Percentiles rank a stretch among this genome's conserved stretches.
These are phyloP conservation scores for Seira musarum DNA, from an alignment of 2,888 invertebrate genomes.

Conservation along the genomic window DNA sequence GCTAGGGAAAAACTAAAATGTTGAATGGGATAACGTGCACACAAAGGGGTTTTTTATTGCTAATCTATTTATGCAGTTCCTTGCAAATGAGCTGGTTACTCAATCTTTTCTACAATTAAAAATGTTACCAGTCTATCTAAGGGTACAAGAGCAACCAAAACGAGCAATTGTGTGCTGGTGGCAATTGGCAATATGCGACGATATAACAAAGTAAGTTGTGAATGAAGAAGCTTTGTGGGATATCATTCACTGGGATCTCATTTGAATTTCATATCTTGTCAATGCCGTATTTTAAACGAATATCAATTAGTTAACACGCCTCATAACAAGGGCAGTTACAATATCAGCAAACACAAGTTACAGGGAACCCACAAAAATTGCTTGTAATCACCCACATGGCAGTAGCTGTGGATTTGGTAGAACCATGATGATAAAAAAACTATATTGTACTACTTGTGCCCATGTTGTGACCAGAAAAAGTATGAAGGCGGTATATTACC, in stretches of 20 bases:
- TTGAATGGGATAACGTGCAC: too few relatives aligned
- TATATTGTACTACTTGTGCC: background rate
- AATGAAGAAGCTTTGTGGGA: background rate
- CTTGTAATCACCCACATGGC: background rate
- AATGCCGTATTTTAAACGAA: slow-evolving; percentile 9
- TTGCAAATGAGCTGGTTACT: too few relatives aligned
- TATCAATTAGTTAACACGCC: slow-evolving; percentile 7
- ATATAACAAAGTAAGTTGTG: background rate
- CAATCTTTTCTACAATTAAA: too few relatives aligned
- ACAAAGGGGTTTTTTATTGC: too few relatives aligned
- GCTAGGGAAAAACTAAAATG: too few relatives aligned
- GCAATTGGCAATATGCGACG: too few relatives aligned
- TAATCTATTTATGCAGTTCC: too few relatives aligned
- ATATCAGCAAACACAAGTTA: background rate
- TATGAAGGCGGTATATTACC: background rate
- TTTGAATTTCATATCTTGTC: slow-evolving; percentile 5
- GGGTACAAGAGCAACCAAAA: too few relatives aligned
- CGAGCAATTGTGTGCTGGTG: too few relatives aligned
- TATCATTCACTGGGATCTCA: background rate
- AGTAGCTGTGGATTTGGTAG: background rate
- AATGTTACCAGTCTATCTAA: too few relatives aligned
- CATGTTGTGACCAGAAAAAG: background rate
- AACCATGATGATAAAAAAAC: background rate
- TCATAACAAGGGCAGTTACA: slow-evolving; percentile 8
- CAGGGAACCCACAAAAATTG: slow-evolving; percentile 6